These are phyloP conservation scores for Dicycla oo DNA, from an alignment of 2,888 invertebrate genomes.

Conservation along the genomic window DNA sequence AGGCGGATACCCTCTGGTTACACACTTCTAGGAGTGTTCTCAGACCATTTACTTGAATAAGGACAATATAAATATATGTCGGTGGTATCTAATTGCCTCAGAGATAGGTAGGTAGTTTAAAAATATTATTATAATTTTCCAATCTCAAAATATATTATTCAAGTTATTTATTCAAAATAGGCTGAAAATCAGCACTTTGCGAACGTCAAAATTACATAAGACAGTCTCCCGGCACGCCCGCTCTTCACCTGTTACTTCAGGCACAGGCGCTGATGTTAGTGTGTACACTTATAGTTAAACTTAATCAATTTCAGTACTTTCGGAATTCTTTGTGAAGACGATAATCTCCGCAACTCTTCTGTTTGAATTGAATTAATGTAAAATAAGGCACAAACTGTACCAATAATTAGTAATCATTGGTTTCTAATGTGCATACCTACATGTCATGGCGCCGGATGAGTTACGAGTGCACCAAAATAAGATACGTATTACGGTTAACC, in stretches of 20 bases:
- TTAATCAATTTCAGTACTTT: not conserved
- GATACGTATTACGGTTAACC: slow-evolving; percentile 33
- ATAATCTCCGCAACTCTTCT: not conserved
- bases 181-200: too few relatives aligned
- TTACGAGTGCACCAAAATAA: not conserved
- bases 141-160: not conserved
- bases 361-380: not conserved
- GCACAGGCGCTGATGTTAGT: not conserved
- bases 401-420: not conserved
- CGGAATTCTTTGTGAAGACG: too few relatives aligned
- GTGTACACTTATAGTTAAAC: not conserved
- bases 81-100: not conserved
- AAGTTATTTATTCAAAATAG: too few relatives aligned
- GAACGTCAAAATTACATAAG: too few relatives aligned
- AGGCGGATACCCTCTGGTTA: not conserved
- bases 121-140: not conserved
- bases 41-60: not conserved
- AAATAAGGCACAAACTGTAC: not conserved
- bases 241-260: too few relatives aligned
- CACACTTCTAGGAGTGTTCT: not conserved
- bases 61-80: not conserved
- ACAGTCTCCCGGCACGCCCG: too few relatives aligned
- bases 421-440: not conserved
- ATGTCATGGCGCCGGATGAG: not conserved
- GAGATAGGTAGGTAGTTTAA: not conserved